These are phyloP conservation scores for Pseudopleuronectes americanus DNA, from an alignment of 2,797 vertebrate species.

Conservation along the genomic window DNA sequence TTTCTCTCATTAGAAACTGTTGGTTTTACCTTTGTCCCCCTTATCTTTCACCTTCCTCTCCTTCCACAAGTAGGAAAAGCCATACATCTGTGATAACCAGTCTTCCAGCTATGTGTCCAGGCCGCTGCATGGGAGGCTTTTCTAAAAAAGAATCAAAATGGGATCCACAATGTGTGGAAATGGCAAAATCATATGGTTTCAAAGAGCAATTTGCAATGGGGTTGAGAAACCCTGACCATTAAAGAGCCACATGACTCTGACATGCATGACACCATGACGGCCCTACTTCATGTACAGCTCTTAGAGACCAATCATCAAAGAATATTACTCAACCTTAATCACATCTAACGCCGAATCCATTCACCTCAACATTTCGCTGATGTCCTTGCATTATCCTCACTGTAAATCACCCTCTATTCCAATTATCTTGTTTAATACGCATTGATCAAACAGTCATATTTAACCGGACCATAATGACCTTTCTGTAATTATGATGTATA, in stretches of 20 bases:
- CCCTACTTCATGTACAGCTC: no score
- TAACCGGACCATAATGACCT: constrained; percentile 52
- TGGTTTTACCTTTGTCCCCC: background rate
- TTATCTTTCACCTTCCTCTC: no score
- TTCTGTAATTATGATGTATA: constrained; percentile 62
- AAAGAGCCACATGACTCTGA: background rate
- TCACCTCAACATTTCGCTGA: constrained; percentile 19
- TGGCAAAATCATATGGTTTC: background rate
- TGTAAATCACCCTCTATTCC: constrained; percentile 39
- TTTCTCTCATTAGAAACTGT: background rate
- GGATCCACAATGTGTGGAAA: background rate
- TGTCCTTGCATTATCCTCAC: constrained; percentile 33
- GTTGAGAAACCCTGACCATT: background rate
- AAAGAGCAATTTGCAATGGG: background rate
- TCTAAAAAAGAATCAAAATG: background rate
- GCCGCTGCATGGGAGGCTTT: background rate
- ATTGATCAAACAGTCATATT: constrained; percentile 56
- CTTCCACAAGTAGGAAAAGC: background rate
- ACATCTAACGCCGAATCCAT: constrained; percentile 14
- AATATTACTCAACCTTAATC: constrained; percentile 14
- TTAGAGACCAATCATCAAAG: constrained; percentile 3
- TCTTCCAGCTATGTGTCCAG: background rate
- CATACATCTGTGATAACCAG: background rate
- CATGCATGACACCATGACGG: background rate
- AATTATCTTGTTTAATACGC: constrained; percentile 61